Conservation (phyloP, 2,797 vertebrate species). For the Sebastes jordani region DNA sequence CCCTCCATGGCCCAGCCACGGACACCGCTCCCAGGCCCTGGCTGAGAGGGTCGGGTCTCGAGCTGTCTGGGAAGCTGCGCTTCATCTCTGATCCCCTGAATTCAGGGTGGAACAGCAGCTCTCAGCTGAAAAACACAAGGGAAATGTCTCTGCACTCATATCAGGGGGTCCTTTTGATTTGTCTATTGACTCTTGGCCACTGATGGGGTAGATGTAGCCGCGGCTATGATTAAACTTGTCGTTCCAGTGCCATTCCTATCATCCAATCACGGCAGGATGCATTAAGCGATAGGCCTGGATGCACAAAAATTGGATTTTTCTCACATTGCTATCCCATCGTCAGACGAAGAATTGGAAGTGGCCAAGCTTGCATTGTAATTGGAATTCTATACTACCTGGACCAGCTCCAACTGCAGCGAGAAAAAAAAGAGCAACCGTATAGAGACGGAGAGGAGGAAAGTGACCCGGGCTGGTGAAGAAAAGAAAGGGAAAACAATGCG, state of each 20-base stretch:
- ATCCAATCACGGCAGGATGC: slow-evolving; percentile 60
- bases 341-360: slow-evolving; percentile 66
- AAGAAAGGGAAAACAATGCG: slow-evolving; percentile 31
- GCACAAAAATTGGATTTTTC: slow-evolving; percentile 77
- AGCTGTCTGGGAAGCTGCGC: slow-evolving; percentile 42
- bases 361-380: slow-evolving; percentile 71
- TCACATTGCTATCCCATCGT: slow-evolving; percentile 65
- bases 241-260: slow-evolving; percentile 64
- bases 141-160: slow-evolving; percentile 73
- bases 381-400: slow-evolving; percentile 67
- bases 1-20: slow-evolving; percentile 54
- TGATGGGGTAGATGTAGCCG: slow-evolving; percentile 63
- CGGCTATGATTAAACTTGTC: slow-evolving; percentile 77
- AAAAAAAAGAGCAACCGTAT: slow-evolving; percentile 26
- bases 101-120: slow-evolving; percentile 55
- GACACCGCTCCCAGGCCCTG: slow-evolving; percentile 58
- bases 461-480: slow-evolving; percentile 23
- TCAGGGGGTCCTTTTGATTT: slow-evolving; percentile 68
- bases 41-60: slow-evolving; percentile 42
- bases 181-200: slow-evolving; percentile 71
- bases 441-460: slow-evolving; percentile 28
- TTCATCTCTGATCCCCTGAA: slow-evolving; percentile 48
- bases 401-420: slow-evolving; percentile 45
- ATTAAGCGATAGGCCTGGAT: slow-evolving; percentile 72
- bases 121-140: slow-evolving; percentile 69